These are phyloP conservation scores for Conchocele bisecta DNA, from an alignment of 2,888 invertebrate genomes.

Conservation along the genomic window DNA sequence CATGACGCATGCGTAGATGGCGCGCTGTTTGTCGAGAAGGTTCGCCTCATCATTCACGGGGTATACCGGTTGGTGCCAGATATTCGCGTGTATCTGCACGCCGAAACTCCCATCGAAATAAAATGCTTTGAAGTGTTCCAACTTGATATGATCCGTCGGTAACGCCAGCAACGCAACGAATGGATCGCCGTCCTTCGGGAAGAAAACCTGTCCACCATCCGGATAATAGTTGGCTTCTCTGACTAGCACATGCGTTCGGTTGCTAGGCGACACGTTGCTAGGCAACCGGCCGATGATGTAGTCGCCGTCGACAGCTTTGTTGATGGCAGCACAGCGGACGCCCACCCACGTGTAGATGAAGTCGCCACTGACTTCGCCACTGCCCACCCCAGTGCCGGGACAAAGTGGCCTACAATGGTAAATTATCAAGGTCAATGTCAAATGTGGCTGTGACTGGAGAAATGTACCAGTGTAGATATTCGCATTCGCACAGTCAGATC, in stretches of 20 bases:
- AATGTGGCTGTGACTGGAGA: too few species aligned
- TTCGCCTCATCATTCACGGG: conserved; percentile 56
- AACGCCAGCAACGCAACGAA: conserved; percentile 58
- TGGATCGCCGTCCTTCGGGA: conserved; percentile 48
- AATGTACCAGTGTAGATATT: too few species aligned
- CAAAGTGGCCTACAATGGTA: too few species aligned
- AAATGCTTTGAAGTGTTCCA: conserved; percentile 61
- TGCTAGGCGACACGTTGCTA: conserved; percentile 36
- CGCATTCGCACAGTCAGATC: too few species aligned
- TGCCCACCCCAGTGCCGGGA: conserved; percentile 54
- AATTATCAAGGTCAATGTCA: too few species aligned
- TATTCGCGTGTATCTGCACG: conserved; percentile 62
- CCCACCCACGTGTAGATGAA: conserved; percentile 60
- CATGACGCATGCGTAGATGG: conserved; percentile 61
- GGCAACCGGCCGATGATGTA: conserved; percentile 59
- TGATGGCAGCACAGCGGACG: conserved; percentile 52
- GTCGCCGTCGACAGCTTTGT: conserved; percentile 57
- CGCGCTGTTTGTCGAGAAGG: conserved; percentile 63
- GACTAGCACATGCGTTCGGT: conserved; percentile 61
- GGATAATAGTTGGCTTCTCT: conserved; percentile 66
- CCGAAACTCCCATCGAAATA: conserved; percentile 68
- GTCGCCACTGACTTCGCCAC: conserved; percentile 55
- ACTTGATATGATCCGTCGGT: conserved; percentile 60
- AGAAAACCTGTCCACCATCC: conserved; percentile 68
- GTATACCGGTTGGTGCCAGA: conserved; percentile 66